Evolutionary conservation across 2,888 invertebrate species (phyloP).

Genomic region (Nycteola revayana): DNA sequence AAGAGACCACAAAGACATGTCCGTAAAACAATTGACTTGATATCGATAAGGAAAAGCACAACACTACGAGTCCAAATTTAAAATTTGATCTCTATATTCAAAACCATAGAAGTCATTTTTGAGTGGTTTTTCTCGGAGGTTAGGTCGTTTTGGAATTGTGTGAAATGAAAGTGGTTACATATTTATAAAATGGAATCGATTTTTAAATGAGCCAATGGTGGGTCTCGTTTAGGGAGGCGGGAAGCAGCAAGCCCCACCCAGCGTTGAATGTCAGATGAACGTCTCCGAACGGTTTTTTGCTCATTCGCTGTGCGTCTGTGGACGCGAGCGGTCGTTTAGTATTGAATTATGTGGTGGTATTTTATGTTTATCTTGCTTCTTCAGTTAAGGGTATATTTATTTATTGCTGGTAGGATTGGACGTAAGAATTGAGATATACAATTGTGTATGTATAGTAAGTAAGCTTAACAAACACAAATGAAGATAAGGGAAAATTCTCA

Average conservation of each 20-base stretch:
- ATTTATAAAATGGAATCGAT: constrained; percentile 82
- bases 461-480: too few species aligned
- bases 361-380: constrained; percentile 25
- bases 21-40: constrained; percentile 76
- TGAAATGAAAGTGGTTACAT: constrained; percentile 74
- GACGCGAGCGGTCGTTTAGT: constrained; percentile 43
- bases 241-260: constrained; percentile 63
- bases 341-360: constrained; percentile 16
- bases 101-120: constrained; percentile 27
- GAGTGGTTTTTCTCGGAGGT: constrained; percentile 8
- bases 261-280: constrained; percentile 67
- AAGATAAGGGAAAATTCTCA: too few species aligned
- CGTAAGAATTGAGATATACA: too few species aligned
- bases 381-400: too few species aligned
- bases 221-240: constrained; percentile 66
- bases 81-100: constrained; percentile 35
- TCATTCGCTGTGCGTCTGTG: constrained; percentile 66
- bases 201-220: constrained; percentile 78
- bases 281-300: constrained; percentile 64
- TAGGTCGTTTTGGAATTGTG: constrained; percentile 37
- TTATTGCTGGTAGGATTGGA: too few species aligned
- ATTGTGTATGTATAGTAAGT: too few species aligned
- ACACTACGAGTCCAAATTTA: constrained; percentile 34
- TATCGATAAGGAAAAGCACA: constrained; percentile 46
- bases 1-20: constrained; percentile 76